Percentiles rank a stretch among this genome's conserved stretches.
Evolutionary conservation across 2,797 vertebrate species (phyloP).

Genomic region (Leptoclinus maculatus): DNA sequence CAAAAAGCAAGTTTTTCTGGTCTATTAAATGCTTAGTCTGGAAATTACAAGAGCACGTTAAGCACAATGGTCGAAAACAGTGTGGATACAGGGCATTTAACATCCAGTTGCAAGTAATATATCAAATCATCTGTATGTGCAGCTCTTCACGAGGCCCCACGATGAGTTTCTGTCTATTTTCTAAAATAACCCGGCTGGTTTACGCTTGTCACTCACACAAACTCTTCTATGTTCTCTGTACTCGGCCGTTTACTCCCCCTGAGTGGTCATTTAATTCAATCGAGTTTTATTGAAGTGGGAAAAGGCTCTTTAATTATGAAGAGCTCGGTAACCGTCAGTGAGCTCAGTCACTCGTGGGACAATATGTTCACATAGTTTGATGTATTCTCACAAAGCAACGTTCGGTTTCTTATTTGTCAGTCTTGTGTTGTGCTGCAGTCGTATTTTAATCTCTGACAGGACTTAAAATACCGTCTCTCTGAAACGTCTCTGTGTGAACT

Average conservation of each 20-base stretch:
- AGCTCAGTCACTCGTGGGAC: not conserved
- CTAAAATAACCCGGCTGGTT: not conserved
- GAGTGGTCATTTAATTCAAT: not conserved
- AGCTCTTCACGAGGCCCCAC: not conserved
- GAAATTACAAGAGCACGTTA: not conserved
- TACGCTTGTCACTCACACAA: not conserved
- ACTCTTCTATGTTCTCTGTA: not conserved
- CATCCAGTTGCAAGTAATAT: not conserved
- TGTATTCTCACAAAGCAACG: not conserved
- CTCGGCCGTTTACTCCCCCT: not conserved
- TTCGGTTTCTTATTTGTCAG: not conserved
- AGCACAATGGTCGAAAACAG: not conserved
- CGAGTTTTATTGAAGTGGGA: not conserved
- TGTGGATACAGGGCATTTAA: not conserved
- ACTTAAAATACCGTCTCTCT: not conserved
- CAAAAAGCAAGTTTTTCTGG: not conserved
- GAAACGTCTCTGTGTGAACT: not conserved
- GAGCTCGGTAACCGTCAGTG: not conserved
- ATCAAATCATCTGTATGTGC: not conserved
- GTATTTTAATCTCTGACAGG: not conserved
- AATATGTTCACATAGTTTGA: not conserved
- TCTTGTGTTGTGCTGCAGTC: not conserved
- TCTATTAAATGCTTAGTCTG: too few species aligned
- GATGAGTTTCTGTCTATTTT: not conserved
- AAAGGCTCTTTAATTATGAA: not conserved